Percentiles rank a stretch among this genome's conserved stretches.
phyloP scores from a whole-genome alignment of 1,140 invertebrate species.

The Zophobas morio region DNA sequence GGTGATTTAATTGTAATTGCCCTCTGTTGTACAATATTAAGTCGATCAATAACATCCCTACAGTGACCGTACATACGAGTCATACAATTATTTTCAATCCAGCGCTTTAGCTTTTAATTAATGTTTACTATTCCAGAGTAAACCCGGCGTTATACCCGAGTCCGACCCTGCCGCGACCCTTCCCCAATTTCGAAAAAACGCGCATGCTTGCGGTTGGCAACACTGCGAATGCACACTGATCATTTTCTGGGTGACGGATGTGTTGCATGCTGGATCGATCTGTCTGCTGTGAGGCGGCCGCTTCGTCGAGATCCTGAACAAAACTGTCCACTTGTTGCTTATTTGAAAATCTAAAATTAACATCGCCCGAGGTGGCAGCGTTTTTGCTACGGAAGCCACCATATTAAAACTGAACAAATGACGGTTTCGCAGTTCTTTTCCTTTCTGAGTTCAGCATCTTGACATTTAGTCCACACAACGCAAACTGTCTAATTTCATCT shows the following conservation, averaged over 20 bases:
- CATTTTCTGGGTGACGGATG: constrained; percentile 36
- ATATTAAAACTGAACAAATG: background rate
- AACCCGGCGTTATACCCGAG: background rate
- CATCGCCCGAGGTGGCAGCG: constrained; percentile 4
- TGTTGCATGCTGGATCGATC: constrained; percentile 47
- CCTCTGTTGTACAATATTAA: too few relatives aligned
- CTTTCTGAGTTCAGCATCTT: constrained; percentile 6
- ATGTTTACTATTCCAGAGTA: background rate
- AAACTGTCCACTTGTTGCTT: constrained; percentile 47
- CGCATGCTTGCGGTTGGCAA: constrained; percentile 26
- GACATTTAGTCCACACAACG: background rate
- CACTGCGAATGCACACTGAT: constrained; percentile 8
- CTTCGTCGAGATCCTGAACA: constrained; percentile 26
- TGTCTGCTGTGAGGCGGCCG: constrained; percentile 22
- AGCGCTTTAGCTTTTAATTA: too few relatives aligned
- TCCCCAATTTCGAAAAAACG: background rate
- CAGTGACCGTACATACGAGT: too few relatives aligned
- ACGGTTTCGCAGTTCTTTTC: background rate
- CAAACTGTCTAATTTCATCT: constrained; percentile 13
- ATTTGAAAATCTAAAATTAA: constrained; percentile 25
- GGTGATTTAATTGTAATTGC: too few relatives aligned
- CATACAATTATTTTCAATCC: too few relatives aligned
- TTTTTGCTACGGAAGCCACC: background rate
- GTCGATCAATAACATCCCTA: too few relatives aligned
- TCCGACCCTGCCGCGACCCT: background rate